A percentile compares a stretch with the other conserved stretches of the same genome.
Conservation (phyloP, 2,888 invertebrate genomes). For the Aspidiotus rigidus region DNA sequence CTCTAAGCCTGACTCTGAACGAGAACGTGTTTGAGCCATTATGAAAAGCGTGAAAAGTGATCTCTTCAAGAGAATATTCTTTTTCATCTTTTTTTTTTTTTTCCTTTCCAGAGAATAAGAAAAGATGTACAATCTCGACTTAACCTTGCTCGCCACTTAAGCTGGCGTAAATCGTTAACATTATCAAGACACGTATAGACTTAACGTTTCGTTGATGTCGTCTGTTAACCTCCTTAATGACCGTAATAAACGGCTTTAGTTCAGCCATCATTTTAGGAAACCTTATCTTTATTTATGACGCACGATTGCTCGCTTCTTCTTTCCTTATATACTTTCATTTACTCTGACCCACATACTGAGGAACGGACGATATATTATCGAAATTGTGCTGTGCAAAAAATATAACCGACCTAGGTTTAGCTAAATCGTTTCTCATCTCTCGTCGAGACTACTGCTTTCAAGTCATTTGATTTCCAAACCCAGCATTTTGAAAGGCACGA, state of each 20-base stretch:
- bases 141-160: constrained; percentile 15
- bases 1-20: not conserved
- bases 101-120: too few species aligned
- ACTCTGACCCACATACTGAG: not conserved
- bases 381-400: too few species aligned
- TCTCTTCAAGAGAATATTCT: not conserved
- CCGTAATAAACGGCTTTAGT: constrained; percentile 15
- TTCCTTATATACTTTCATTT: not conserved
- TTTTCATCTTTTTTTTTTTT: too few species aligned
- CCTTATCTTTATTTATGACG: constrained; percentile 17
- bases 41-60: constrained; percentile 8
- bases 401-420: too few species aligned
- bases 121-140: constrained; percentile 7
- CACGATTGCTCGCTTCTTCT: constrained; percentile 8
- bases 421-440: too few species aligned
- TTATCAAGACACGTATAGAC: constrained; percentile 4
- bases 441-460: too few species aligned
- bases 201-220: constrained; percentile 12
- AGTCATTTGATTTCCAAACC: too few species aligned
- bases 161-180: constrained; percentile 15
- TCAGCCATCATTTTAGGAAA: constrained; percentile 11
- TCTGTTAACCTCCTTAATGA: constrained; percentile 15
- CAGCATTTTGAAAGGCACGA: too few species aligned
- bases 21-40: constrained; percentile 4
- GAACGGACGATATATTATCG: too few species aligned